Evolutionary conservation across 2,888 invertebrate genomes (phyloP), one percentile per base, ranked within the genome.

Genomic region (Unio delphinus): DNA sequence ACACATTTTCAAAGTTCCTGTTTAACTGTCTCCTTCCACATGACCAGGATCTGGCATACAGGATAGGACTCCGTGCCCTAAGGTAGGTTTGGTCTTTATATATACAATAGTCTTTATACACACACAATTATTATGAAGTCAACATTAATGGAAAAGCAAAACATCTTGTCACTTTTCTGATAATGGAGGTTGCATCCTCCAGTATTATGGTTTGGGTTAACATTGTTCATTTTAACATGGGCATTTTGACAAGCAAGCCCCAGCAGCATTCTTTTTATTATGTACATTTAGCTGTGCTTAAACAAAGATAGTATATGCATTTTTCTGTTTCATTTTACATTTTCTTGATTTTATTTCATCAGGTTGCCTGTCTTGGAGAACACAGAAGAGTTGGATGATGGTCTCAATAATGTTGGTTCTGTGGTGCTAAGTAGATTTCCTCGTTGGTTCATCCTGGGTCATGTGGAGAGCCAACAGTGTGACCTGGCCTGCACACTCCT

Each of bases 401-500:
- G 92, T 20, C 90, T 92, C 69, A 92, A 91, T 70, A 87, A 87
- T 71, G 91, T 84, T n/a, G 88, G 87, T 56, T 84, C 92, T 20
- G 89, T 92, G 75, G 92, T 93, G 81, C 90, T 93, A 81, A 92
- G 92, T 76, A 90, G 93, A 64, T 93, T 93, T 83, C 93, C 93
- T 69, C 91, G 94, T 61, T 95, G 95, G 95, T 95, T 95, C 90
- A 95, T 94, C 64, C 90, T 95, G 69, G 94, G 94, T 34, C 94
- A 95, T 88, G 94, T 95, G 61, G 95, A 95, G 90, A 93, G 94
- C 45, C 95, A 95, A 86, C 95, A 95, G 87, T 94, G 95, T 77
- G 93, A 94, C 34, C 91, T 95, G 1, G 94, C 95, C 64, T 94
- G 94, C 64, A 94, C 94, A 0, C 92, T 95, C 91, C 91, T 95